Conservation (phyloP, 2,888 invertebrate genomes). For the Stenichneumon culpator region DNA sequence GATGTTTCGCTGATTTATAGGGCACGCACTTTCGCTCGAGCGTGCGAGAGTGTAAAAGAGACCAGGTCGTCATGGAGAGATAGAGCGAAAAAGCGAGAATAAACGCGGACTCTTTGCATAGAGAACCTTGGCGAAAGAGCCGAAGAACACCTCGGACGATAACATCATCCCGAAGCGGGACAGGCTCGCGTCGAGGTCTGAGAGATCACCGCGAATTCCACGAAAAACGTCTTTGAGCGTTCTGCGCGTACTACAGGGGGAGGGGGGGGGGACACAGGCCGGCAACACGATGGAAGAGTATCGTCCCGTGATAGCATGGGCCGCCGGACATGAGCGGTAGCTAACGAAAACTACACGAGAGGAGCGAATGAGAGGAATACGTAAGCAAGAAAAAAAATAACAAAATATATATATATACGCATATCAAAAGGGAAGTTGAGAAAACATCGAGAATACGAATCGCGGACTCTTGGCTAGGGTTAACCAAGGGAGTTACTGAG, state of each 20-base stretch:
- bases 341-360: conserved; percentile 20
- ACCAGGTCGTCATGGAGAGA: conserved; percentile 8
- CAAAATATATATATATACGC: conserved; percentile 8
- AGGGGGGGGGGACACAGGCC: conserved; percentile 49
- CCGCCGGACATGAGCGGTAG: conserved; percentile 37
- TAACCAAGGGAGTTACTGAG: conserved; percentile 1
- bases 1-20: conserved; percentile 79
- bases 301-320: conserved; percentile 31
- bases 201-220: conserved; percentile 71
- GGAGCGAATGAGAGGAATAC: conserved; percentile 41
- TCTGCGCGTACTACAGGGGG: conserved; percentile 20
- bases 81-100: conserved; percentile 61
- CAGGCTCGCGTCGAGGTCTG: conserved; percentile 64
- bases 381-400: conserved; percentile 8
- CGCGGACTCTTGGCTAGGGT: conserved; percentile 29
- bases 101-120: conserved; percentile 24
- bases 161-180: conserved; percentile 70
- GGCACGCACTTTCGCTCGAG: conserved; percentile 71
- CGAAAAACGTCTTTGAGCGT: conserved; percentile 72
- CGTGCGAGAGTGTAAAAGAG: conserved; percentile 53
- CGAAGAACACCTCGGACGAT: conserved; percentile 65
- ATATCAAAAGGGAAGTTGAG: background rate
- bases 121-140: conserved; percentile 40
- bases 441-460: conserved; percentile 46
- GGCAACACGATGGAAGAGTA: conserved; percentile 40